phyloP scores from a whole-genome alignment of 2,113 vertebrate genomes.

The Ardeotis arabs region DNA sequence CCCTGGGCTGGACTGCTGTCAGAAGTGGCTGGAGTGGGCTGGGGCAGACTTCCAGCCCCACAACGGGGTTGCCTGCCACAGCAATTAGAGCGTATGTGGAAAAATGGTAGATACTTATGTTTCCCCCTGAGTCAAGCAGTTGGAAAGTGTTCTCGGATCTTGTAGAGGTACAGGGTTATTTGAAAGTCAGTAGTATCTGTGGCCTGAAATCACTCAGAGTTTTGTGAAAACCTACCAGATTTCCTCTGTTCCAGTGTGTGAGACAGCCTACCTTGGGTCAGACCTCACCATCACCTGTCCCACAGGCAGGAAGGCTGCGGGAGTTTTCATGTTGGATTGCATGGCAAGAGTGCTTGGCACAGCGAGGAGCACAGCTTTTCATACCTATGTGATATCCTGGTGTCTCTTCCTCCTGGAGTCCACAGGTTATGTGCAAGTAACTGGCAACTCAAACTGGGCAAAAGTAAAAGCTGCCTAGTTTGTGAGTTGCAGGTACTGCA shows the following conservation, averaged over 20 bases:
- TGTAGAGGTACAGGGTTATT: not conserved
- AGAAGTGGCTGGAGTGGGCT: not conserved
- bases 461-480: not conserved
- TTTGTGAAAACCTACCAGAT: not conserved
- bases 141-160: not conserved
- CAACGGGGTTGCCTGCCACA: accelerated
- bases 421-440: not conserved
- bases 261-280: not conserved
- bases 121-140: not conserved
- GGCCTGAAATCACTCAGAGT: not conserved
- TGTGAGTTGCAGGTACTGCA: not conserved
- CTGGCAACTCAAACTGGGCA: not conserved
- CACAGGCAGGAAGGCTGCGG: not conserved
- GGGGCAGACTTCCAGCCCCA: not conserved
- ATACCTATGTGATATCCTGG: not conserved
- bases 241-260: not conserved
- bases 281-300: not conserved
- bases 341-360: not conserved
- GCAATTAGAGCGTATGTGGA: not conserved
- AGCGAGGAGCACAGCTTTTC: not conserved
- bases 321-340: accelerated
- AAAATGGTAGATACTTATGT: not conserved
- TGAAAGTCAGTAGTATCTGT: not conserved
- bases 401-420: not conserved
- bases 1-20: not conserved